Evolutionary conservation across 2,888 invertebrate species (phyloP).

Genomic region (Pachycephus smyrnensis): DNA sequence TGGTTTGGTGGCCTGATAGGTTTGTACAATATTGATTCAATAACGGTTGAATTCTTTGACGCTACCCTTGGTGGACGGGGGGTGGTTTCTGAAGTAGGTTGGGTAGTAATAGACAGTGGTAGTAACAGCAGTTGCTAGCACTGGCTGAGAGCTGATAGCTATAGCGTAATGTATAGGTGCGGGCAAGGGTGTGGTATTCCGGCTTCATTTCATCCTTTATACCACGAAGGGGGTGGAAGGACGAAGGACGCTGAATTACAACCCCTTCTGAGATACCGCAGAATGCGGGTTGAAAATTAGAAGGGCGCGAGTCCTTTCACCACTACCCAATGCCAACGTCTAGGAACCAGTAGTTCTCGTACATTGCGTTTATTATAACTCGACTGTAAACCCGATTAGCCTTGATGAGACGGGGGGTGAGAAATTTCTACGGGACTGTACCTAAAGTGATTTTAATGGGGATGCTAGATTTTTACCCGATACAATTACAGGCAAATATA

Average conservation of each 20-base stretch:
- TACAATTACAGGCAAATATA: too few relatives aligned
- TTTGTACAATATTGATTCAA: constrained; percentile 62
- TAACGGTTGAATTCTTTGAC: constrained; percentile 51
- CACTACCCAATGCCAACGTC: constrained; percentile 41
- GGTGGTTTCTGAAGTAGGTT: background rate
- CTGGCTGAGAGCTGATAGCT: constrained; percentile 21
- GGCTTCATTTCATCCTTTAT: constrained; percentile 63
- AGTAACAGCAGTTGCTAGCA: background rate
- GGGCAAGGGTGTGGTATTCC: constrained; percentile 56
- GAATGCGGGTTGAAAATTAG: constrained; percentile 64
- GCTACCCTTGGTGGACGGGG: background rate
- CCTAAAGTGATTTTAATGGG: too few relatives aligned
- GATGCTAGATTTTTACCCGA: too few relatives aligned
- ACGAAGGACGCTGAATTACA: constrained; percentile 60
- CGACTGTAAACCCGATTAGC: too few relatives aligned
- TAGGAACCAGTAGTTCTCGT: too few relatives aligned
- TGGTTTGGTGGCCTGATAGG: constrained; percentile 38
- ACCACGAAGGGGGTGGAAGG: constrained; percentile 38
- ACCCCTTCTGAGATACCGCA: constrained; percentile 64
- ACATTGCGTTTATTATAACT: too few relatives aligned
- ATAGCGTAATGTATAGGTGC: constrained; percentile 28
- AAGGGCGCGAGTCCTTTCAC: constrained; percentile 61
- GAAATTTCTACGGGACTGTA: too few relatives aligned
- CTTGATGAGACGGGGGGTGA: too few relatives aligned
- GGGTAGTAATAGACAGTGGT: background rate